Conservation (phyloP, 2,113 vertebrate species). For the Xenopus laevis region DNA sequence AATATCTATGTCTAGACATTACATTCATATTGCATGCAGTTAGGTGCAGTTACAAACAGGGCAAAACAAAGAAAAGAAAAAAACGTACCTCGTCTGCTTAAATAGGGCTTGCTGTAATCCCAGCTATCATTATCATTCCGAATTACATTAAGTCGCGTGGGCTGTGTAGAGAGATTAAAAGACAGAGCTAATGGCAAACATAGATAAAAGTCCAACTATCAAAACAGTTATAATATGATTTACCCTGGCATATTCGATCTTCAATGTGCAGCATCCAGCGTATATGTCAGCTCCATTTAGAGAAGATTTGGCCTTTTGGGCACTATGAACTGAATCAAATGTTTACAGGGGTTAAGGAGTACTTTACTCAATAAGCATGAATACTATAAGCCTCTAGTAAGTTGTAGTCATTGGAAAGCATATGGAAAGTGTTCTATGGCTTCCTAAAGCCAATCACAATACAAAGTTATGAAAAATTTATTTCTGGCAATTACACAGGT, state of each 20-base stretch:
- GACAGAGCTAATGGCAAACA: constrained; percentile 56
- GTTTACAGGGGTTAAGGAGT: constrained; percentile 82
- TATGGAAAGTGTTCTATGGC: no score
- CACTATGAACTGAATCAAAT: constrained; percentile 84
- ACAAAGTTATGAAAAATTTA: no score
- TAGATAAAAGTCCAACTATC: constrained; percentile 50
- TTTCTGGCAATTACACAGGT: no score
- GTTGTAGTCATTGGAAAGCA: no score
- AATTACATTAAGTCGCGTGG: constrained; percentile 90
- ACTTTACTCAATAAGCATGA: background rate
- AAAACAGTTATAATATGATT: constrained; percentile 36
- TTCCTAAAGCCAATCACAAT: no score
- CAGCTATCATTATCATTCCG: constrained; percentile 92
- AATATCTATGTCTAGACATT: background rate
- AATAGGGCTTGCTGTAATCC: constrained; percentile 96
- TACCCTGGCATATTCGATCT: constrained; percentile 96
- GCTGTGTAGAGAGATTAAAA: constrained; percentile 73
- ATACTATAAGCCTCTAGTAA: no score
- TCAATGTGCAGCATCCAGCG: constrained; percentile 91
- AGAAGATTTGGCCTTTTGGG: constrained; percentile 89
- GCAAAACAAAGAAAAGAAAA: background rate
- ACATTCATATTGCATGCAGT: background rate
- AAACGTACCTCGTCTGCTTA: constrained; percentile 86
- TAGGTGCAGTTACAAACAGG: background rate
- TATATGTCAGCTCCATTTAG: constrained; percentile 95